Evolutionary conservation across 2,797 vertebrate species (phyloP).

Genomic region (Clamator glandarius): DNA sequence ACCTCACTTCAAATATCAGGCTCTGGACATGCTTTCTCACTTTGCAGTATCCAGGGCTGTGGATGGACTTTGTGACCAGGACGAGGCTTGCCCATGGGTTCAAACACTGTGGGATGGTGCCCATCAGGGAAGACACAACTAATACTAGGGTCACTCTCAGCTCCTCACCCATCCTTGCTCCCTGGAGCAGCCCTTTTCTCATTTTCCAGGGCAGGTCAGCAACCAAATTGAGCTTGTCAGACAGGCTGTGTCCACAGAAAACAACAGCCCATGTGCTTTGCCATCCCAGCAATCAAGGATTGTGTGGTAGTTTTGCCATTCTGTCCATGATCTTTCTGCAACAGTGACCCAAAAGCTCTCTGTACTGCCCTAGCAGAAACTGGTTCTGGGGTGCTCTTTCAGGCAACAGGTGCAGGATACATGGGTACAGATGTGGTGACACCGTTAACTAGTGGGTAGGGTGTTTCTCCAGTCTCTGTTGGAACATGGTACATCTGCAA

Average conservation of each 20-base stretch:
- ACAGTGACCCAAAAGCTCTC: not conserved
- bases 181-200: not conserved
- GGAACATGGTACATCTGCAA: not conserved
- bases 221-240: not conserved
- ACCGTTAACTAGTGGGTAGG: not conserved
- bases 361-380: not conserved
- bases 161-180: not conserved
- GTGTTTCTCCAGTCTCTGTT: not conserved
- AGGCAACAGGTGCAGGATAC: not conserved
- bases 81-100: not conserved
- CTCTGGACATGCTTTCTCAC: not conserved
- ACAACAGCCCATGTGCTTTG: not conserved
- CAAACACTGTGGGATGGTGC: not conserved
- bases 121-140: not conserved
- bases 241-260: not conserved
- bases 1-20: not conserved
- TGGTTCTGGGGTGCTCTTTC: not conserved
- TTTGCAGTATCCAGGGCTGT: fast-evolving
- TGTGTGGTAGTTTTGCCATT: not conserved
- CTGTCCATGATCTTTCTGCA: not conserved
- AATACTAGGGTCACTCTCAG: not conserved
- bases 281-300: fast-evolving
- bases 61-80: not conserved
- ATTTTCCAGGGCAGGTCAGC: not conserved
- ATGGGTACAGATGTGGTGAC: not conserved